A percentile compares a stretch with the other conserved stretches of the same genome.
phyloP scores from a whole-genome alignment of 2,113 vertebrate genomes.

The Corvus hawaiiensis region DNA sequence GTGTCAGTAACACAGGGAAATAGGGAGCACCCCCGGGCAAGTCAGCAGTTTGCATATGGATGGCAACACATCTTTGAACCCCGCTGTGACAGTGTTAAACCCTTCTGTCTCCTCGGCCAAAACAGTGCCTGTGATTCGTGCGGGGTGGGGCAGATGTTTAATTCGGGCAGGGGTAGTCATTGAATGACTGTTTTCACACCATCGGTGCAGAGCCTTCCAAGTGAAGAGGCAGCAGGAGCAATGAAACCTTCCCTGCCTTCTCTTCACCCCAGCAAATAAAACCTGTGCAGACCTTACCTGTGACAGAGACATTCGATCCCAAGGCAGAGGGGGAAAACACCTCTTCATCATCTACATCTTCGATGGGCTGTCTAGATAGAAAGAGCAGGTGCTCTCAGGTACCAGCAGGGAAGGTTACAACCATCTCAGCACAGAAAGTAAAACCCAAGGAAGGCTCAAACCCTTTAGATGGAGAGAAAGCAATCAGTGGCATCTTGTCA shows the following conservation, averaged over 20 bases:
- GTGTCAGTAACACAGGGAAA: background rate
- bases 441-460: background rate
- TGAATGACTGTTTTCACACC: background rate
- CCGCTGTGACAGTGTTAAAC: background rate
- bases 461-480: background rate
- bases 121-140: background rate
- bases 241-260: background rate
- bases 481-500: background rate
- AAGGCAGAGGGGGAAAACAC: background rate
- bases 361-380: background rate
- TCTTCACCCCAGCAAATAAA: background rate
- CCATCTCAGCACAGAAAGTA: background rate
- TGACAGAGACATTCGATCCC: background rate
- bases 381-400: background rate
- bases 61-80: background rate
- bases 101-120: background rate
- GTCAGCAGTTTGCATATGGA: background rate
- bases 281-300: background rate
- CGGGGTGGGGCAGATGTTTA: background rate
- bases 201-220: background rate
- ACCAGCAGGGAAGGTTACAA: background rate
- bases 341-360: background rate
- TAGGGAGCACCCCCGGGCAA: background rate
- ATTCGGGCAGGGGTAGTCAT: background rate
- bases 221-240: background rate